Conservation (phyloP, 2,797 vertebrate species). For the Hydrophis major region DNA sequence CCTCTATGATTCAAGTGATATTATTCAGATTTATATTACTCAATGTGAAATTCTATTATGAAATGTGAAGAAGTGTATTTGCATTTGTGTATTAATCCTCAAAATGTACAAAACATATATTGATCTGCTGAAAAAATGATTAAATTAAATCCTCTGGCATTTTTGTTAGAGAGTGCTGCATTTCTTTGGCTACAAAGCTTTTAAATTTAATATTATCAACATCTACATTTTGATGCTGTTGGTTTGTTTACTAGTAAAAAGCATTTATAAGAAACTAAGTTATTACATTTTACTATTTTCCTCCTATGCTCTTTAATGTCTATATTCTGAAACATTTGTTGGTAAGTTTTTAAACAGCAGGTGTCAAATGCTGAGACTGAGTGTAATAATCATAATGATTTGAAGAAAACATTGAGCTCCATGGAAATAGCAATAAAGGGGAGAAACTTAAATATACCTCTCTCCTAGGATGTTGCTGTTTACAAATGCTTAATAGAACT, state of each 20-base stretch:
- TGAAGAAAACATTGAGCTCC: constrained; percentile 46
- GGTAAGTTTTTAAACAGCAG: constrained; percentile 60
- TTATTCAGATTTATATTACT: neutral
- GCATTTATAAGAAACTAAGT: constrained; percentile 19
- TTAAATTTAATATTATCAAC: neutral
- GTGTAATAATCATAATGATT: constrained; percentile 61
- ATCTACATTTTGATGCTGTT: neutral
- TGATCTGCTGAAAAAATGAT: neutral
- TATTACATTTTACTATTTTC: constrained; percentile 32
- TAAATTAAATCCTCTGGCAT: neutral
- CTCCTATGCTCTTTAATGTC: constrained; percentile 41
- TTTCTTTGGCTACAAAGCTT: neutral
- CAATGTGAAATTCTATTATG: neutral
- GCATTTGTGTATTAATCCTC: neutral
- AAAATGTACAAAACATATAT: neutral
- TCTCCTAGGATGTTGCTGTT: constrained; percentile 39
- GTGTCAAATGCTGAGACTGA: constrained; percentile 51
- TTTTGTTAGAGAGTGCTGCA: neutral
- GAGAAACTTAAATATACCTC: constrained; percentile 29
- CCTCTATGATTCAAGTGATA: neutral
- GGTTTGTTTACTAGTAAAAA: neutral
- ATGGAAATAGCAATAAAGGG: constrained; percentile 31
- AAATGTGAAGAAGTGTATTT: neutral
- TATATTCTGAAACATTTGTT: constrained; percentile 52
- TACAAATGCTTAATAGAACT: constrained; percentile 56